Evolutionary conservation across 30 jellyfish, hydroid and myxozoan species (phyloP), one percentile per base, ranked within the genome.

Genomic region (Haliclystus octoradiatus): DNA sequence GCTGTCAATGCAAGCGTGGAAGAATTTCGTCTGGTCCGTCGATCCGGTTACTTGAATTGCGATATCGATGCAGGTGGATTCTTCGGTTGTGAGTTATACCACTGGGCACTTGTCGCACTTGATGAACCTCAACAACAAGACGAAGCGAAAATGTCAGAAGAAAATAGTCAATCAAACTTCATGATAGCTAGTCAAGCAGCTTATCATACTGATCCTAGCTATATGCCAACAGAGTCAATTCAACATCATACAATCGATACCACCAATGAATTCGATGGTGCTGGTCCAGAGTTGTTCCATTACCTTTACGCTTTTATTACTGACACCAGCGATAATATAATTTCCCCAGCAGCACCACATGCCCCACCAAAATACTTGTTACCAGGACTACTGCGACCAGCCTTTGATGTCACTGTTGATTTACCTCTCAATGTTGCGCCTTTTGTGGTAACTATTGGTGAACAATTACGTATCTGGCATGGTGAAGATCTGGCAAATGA

Each of bases 401-500:
- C 57, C 9, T 40, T 9, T 9, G 57, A 40, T 40, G 9, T 19
- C 57, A 40, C 14, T 40, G 19, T 40, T 19, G 57, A 40, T 19
- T 19, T 40, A 19, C 57, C 57, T 40, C 14, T 40, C 57, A 9
- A 9, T 40, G 19, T 9, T 19, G 57, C 28, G 5, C 76, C 76
- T 13, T 5, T 50, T 33, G 22, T 23, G 7, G 76, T 66, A 1
- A 28, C 65, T 46, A 30, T 28, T 28, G 76, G 76, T 27, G 70
- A 66, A 26, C 69, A 28, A 26, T 66, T 66, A 13, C 14, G 73
- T 7, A 33, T 66, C 28, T 66, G 76, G 76, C 23, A 50, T 46
- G 76, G 76, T 1, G 76, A 66, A 28, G 76, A 66, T 50, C 69
- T 3, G 65, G 66, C 2, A 5, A 66, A 66, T 32, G 33, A 66